These are phyloP conservation scores for Patiria pectinifera DNA, from an alignment of 53 echinoderm and acorn worm species.

Conservation along the genomic window DNA sequence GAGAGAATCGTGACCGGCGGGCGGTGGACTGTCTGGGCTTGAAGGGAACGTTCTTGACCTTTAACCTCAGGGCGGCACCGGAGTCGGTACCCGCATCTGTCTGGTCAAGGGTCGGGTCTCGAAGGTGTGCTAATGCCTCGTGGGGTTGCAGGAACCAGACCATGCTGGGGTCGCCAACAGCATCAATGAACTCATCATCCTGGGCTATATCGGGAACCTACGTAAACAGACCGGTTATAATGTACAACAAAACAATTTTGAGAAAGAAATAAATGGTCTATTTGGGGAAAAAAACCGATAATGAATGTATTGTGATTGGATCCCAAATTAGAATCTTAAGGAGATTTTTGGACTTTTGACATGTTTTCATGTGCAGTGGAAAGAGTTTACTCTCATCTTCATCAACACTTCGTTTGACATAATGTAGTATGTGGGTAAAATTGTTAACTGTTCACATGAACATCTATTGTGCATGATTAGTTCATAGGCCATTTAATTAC, in stretches of 20 bases:
- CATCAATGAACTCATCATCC: conserved; percentile 61
- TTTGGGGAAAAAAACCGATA: too few species aligned
- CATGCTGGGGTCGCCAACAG: conserved; percentile 69
- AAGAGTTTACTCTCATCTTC: too few species aligned
- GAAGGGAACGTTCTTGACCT: conserved; percentile 60
- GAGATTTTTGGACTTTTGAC: too few species aligned
- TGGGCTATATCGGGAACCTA: conserved; percentile 65
- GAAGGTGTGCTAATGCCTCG: conserved; percentile 66
- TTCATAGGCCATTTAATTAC: too few species aligned
- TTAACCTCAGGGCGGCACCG: conserved; percentile 2
- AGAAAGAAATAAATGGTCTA: background rate
- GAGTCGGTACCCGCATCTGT: background rate
- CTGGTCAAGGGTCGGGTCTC: conserved; percentile 48
- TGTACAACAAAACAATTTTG: background rate
- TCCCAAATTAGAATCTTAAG: too few species aligned
- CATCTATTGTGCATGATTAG: too few species aligned
- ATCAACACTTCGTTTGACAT: too few species aligned
- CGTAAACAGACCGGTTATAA: background rate
- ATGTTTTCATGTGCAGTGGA: too few species aligned
- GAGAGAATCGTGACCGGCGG: background rate
- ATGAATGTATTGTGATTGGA: too few species aligned
- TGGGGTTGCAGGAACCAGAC: conserved; percentile 89
- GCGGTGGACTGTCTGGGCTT: conserved; percentile 55
- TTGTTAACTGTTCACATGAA: too few species aligned
- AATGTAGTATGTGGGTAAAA: too few species aligned